Percentiles rank a stretch among this genome's conserved stretches.
phyloP scores from a whole-genome alignment of 2,797 vertebrate genomes.

The Limosa lapponica region DNA sequence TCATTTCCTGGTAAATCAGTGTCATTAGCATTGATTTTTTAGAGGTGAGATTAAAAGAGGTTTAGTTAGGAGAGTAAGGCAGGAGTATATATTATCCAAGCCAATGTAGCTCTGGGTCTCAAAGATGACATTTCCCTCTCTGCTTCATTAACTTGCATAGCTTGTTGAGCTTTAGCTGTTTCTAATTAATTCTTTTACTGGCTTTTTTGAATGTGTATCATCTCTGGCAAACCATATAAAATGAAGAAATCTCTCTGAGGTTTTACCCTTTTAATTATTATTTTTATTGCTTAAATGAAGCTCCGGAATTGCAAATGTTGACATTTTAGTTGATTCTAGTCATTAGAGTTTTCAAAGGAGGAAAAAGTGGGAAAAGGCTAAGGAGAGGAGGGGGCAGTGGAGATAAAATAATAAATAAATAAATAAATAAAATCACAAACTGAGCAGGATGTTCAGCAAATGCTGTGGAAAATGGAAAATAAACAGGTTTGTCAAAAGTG shows the following conservation, averaged over 20 bases:
- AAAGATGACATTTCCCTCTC: constrained; percentile 80
- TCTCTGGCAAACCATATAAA: constrained; percentile 81
- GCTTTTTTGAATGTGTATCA: constrained; percentile 81
- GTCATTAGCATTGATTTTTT: constrained; percentile 80
- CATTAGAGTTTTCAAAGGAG: constrained; percentile 75
- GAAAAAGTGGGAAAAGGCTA: neutral
- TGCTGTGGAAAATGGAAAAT: constrained; percentile 41
- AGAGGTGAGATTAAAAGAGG: constrained; percentile 76
- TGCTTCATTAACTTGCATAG: constrained; percentile 85
- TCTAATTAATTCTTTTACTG: constrained; percentile 86
- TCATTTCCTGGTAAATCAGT: constrained; percentile 78
- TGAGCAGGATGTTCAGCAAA: constrained; percentile 32
- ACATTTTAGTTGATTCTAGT: constrained; percentile 81
- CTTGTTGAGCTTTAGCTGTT: constrained; percentile 82
- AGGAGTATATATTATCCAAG: constrained; percentile 78
- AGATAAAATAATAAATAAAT: constrained; percentile 20
- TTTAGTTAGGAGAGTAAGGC: constrained; percentile 77
- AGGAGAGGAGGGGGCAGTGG: neutral
- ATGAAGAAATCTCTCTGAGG: constrained; percentile 83
- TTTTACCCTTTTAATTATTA: constrained; percentile 87
- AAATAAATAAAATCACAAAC: neutral
- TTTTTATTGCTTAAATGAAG: constrained; percentile 85
- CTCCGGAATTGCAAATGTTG: constrained; percentile 84
- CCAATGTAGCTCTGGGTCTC: constrained; percentile 76
- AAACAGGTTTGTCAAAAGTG: constrained; percentile 60